Percentiles rank a stretch among this genome's conserved stretches.
Evolutionary conservation across 1,140 invertebrate species (phyloP).

Genomic region (Kradibia gibbosae): DNA sequence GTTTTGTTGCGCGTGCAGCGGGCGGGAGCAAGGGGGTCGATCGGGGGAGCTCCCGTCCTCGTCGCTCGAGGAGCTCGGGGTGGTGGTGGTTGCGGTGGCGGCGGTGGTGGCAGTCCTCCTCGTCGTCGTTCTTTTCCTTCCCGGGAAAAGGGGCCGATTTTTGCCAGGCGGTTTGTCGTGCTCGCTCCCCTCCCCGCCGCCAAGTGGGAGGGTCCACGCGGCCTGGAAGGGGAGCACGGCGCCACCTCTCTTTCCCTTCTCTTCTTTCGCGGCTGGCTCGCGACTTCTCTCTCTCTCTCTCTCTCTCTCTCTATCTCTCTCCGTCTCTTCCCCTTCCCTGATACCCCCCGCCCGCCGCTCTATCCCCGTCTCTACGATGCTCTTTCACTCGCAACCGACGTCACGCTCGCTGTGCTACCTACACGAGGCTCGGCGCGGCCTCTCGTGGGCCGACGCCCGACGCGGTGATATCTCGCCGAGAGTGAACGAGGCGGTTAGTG

Average conservation of each 20-base stretch:
- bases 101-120: constrained; percentile 64
- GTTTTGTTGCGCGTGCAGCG: neutral
- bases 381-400: neutral
- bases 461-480: constrained; percentile 25
- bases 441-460: constrained; percentile 52
- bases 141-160: constrained; percentile 72
- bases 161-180: constrained; percentile 68
- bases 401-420: neutral
- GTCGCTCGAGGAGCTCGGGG: neutral
- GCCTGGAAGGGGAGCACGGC: constrained; percentile 19
- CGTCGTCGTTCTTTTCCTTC: constrained; percentile 68
- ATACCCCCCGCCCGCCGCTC: too few relatives aligned
- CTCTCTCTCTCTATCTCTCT: constrained; percentile 50
- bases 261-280: too few relatives aligned
- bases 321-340: too few relatives aligned
- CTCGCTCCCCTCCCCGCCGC: constrained; percentile 24
- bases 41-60: constrained; percentile 2
- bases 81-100: constrained; percentile 47
- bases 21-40: constrained; percentile 46
- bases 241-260: constrained; percentile 39
- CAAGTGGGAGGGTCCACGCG: constrained; percentile 39
- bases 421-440: constrained; percentile 41
- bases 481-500: constrained; percentile 58
- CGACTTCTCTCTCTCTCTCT: too few relatives aligned
- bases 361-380: too few relatives aligned